A percentile compares a stretch with the other conserved stretches of the same genome.
Evolutionary conservation across 2,113 vertebrate species (phyloP).

Genomic region (Phyllopteryx taeniolatus): DNA sequence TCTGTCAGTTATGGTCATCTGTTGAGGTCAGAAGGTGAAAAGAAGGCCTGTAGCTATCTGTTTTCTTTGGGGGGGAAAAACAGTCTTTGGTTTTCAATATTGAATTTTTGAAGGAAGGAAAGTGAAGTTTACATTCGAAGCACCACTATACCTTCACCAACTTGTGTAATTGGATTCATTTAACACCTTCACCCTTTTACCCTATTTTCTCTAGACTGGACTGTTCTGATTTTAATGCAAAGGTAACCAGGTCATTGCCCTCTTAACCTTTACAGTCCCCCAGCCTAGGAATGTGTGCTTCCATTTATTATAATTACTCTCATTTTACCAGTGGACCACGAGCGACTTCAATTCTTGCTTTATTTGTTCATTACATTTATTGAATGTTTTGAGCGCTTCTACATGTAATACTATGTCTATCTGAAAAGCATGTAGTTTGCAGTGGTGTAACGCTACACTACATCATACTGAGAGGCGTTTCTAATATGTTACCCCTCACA

Average conservation of each 20-base stretch:
- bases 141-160: background rate
- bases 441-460: too few relatives aligned
- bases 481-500: too few relatives aligned
- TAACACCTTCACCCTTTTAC: constrained; percentile 6
- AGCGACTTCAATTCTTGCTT: too few relatives aligned
- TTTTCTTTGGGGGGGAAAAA: constrained; percentile 10
- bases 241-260: constrained; percentile 42
- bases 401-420: too few relatives aligned
- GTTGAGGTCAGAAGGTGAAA: constrained; percentile 7
- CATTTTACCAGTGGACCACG: background rate
- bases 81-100: background rate
- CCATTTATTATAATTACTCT: background rate
- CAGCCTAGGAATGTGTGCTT: constrained; percentile 33
- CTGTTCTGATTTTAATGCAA: constrained; percentile 20
- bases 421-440: too few relatives aligned
- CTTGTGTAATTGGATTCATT: background rate
- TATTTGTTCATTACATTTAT: too few relatives aligned
- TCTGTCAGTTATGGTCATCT: constrained; percentile 3
- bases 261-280: constrained; percentile 21
- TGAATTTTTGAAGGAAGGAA: background rate
- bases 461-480: too few relatives aligned
- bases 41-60: constrained; percentile 13
- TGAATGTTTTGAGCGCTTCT: too few relatives aligned
- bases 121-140: background rate
- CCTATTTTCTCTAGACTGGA: constrained; percentile 20